phyloP scores from a whole-genome alignment of 1,140 invertebrate species.

The Uloborus diversus region DNA sequence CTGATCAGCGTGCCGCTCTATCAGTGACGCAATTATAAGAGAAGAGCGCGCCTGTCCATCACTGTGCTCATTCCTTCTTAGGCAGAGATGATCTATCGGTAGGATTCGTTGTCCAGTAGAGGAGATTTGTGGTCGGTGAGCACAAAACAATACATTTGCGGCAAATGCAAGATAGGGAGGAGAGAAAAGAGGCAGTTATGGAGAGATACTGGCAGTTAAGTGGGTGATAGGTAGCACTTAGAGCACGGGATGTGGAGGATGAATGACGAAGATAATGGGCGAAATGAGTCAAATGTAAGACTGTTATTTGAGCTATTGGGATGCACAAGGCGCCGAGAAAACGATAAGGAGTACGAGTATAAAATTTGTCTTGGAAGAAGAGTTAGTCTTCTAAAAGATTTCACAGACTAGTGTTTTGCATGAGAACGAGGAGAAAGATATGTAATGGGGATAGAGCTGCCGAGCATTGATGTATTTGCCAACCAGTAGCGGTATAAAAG shows the following conservation, averaged over 20 bases:
- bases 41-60: constrained; percentile 38
- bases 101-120: constrained; percentile 31
- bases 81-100: constrained; percentile 41
- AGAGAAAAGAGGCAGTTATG: constrained; percentile 26
- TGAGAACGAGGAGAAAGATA: no score
- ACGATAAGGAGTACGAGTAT: no score
- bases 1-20: no score
- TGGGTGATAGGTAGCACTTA: constrained; percentile 35
- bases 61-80: constrained; percentile 13
- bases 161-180: constrained; percentile 25
- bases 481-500: no score
- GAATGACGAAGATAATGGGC: constrained; percentile 24
- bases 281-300: constrained; percentile 25
- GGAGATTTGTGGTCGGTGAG: constrained; percentile 40
- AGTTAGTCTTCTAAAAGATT: no score
- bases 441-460: no score
- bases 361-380: no score
- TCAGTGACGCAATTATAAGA: no score
- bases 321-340: no score
- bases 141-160: constrained; percentile 20
- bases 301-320: not conserved
- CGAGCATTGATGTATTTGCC: no score
- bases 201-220: constrained; percentile 39
- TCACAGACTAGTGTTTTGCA: no score
- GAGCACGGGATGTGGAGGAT: constrained; percentile 12